These are phyloP conservation scores for Crepidodera aurea DNA, from an alignment of 2,888 invertebrate species.

Conservation along the genomic window DNA sequence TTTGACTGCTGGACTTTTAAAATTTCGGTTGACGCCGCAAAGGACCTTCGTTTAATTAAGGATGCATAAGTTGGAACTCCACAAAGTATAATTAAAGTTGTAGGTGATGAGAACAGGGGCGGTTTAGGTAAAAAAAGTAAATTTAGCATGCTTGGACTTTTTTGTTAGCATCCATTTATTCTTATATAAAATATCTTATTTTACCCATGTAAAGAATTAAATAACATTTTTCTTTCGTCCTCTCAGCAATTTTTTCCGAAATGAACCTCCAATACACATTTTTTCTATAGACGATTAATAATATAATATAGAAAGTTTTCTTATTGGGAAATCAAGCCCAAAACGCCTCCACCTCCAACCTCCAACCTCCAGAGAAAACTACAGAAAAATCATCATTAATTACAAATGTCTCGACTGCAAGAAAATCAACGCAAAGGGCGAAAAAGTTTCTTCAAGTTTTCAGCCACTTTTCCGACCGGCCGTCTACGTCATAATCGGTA, in stretches of 20 bases:
- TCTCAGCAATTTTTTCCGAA: no score
- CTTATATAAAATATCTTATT: no score
- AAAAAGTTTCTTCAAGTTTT: conserved; percentile 2
- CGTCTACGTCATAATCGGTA: conserved; percentile 42
- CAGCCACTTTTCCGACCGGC: conserved; percentile 11
- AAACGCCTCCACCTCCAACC: not conserved
- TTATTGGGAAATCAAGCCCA: conserved; percentile 8
- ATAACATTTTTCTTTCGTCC: no score
- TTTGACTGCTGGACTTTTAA: conserved; percentile 15
- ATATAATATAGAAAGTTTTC: conserved; percentile 4
- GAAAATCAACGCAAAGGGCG: conserved; percentile 1
- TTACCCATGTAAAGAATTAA: no score
- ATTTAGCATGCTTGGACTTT: no score
- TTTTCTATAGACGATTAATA: conserved; percentile 4
- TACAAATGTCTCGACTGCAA: conserved; percentile 12
- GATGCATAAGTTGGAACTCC: not conserved
- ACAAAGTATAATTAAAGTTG: not conserved
- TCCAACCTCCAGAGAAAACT: not conserved
- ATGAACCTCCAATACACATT: not conserved
- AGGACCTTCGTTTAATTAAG: conserved; percentile 6
- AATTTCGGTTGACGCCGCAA: conserved; percentile 10
- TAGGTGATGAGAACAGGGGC: not conserved
- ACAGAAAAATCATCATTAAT: conserved; percentile 18
- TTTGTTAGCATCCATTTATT: no score
- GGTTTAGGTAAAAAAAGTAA: no score